Percentiles rank a stretch among this genome's conserved stretches.
Evolutionary conservation across 2,113 vertebrate genomes (phyloP).

Genomic region (Gymnobelideus leadbeateri): DNA sequence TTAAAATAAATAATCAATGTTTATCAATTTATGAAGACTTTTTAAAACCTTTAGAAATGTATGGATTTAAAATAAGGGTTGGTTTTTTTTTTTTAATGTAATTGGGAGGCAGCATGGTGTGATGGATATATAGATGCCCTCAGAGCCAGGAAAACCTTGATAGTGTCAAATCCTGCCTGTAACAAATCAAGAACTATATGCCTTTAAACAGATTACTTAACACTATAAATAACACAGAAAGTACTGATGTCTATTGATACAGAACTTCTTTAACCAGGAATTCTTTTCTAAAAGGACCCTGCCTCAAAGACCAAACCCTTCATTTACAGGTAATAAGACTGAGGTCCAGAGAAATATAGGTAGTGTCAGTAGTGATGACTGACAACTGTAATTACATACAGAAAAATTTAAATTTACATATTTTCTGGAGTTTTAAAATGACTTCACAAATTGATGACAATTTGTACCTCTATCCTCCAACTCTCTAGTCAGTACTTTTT

Average conservation of each 20-base stretch:
- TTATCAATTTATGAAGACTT: neutral
- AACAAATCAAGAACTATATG: neutral
- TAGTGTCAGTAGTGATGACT: neutral
- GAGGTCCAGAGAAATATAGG: neutral
- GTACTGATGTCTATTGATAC: neutral
- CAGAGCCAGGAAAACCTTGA: neutral
- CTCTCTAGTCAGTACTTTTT: neutral
- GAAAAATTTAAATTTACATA: neutral
- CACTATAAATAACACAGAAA: neutral
- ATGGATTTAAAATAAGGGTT: neutral
- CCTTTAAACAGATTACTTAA: neutral
- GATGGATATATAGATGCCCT: neutral
- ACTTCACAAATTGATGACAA: neutral
- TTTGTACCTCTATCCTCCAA: neutral
- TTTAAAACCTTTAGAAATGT: neutral
- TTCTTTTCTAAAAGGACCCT: neutral
- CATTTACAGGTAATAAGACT: neutral
- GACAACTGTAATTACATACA: neutral
- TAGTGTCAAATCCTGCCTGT: neutral
- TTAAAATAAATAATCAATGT: neutral
- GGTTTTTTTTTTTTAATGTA: neutral
- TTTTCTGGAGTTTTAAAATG: neutral
- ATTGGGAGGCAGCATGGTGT: neutral
- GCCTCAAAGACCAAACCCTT: neutral
- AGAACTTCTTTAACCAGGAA: neutral